Evolutionary conservation across 2,113 vertebrate genomes (phyloP).

Genomic region (Labrus mixtus): DNA sequence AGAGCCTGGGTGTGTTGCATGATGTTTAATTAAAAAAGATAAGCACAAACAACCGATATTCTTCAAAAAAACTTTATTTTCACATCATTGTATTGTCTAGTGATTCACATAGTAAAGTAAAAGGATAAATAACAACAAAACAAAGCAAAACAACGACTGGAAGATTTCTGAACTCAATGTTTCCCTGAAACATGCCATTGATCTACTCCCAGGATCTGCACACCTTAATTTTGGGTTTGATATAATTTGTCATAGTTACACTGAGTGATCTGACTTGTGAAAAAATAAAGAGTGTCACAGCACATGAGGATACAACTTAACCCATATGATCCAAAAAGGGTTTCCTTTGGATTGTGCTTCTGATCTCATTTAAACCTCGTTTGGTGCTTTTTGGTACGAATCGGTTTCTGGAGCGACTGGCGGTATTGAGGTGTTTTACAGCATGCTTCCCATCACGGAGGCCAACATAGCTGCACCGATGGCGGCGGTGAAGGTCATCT

Average conservation of each 20-base stretch:
- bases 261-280: not conserved
- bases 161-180: conserved; percentile 67
- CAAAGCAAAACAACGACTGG: not conserved
- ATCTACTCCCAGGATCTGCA: conserved; percentile 43
- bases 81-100: not conserved
- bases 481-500: conserved; percentile 53
- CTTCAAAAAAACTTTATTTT: conserved; percentile 53
- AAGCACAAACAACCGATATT: not conserved
- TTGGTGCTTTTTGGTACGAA: not conserved
- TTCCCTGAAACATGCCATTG: conserved; percentile 68
- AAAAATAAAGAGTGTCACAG: not conserved
- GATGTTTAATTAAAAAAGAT: not conserved
- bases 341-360: not conserved
- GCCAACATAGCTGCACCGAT: conserved; percentile 56
- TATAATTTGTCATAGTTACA: not conserved
- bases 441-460: conserved; percentile 50
- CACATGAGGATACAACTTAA: not conserved
- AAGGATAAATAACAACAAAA: conserved; percentile 51
- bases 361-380: not conserved
- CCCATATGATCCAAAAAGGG: not conserved
- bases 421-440: conserved; percentile 23
- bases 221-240: not conserved
- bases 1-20: too few relatives aligned
- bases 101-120: conserved; percentile 7
- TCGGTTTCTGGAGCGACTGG: not conserved